Evolutionary conservation across 2,888 invertebrate genomes (phyloP).

Genomic region (Drosophila longiperda): DNA sequence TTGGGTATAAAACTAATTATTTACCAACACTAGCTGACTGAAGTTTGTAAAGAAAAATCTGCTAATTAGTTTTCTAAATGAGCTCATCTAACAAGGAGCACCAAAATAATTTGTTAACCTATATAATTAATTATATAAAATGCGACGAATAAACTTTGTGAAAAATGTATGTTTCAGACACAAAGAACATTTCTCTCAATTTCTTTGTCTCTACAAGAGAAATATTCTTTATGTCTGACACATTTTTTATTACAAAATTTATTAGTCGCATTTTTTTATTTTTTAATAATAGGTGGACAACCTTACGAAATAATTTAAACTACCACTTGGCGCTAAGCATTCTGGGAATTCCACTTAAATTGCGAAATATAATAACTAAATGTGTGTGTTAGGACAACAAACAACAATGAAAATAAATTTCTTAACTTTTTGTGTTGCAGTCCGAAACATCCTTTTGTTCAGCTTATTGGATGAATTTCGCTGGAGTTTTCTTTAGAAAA

Average conservation of each 20-base stretch:
- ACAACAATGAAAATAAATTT: constrained; percentile 20
- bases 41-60: no score
- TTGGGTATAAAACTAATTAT: background rate
- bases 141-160: background rate
- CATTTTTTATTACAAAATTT: background rate
- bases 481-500: constrained; percentile 10
- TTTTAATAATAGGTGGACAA: background rate
- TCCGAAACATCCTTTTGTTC: constrained; percentile 11
- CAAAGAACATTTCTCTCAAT: background rate
- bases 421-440: background rate
- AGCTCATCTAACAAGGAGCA: background rate
- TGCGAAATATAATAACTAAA: constrained; percentile 12
- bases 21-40: background rate
- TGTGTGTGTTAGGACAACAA: background rate
- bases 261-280: background rate
- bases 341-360: background rate
- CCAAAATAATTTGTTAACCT: background rate
- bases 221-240: background rate
- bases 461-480: background rate
- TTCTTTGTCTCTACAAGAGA: background rate
- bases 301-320: background rate
- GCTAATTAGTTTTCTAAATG: background rate
- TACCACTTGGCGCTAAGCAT: background rate
- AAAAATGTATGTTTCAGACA: background rate
- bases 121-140: background rate